phyloP scores from a whole-genome alignment of 2,113 vertebrate genomes.

The Raja brachyura region DNA sequence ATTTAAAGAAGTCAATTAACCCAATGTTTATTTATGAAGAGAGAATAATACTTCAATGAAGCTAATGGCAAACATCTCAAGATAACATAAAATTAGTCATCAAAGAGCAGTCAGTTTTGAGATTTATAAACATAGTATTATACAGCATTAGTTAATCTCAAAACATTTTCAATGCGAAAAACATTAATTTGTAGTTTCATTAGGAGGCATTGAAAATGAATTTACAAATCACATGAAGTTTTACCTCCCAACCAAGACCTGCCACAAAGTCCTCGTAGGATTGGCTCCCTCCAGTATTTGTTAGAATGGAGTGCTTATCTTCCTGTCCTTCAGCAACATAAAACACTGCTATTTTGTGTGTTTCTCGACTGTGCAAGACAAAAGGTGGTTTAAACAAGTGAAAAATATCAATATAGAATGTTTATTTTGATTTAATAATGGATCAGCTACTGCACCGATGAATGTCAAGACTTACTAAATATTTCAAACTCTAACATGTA shows the following conservation, averaged over 20 bases:
- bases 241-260: constrained; percentile 97
- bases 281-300: constrained; percentile 90
- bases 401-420: neutral
- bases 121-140: neutral
- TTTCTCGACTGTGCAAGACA: constrained; percentile 76
- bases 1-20: neutral
- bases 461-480: neutral
- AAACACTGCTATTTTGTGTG: constrained; percentile 98
- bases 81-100: neutral
- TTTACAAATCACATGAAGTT: neutral
- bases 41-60: neutral
- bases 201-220: neutral
- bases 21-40: neutral
- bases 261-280: constrained; percentile 97
- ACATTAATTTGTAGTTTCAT: neutral
- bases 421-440: neutral
- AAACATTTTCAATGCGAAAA: neutral
- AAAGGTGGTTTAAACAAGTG: neutral
- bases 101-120: neutral
- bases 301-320: constrained; percentile 97
- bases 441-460: neutral
- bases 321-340: constrained; percentile 97
- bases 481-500: neutral
- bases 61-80: neutral
- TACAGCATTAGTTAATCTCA: neutral